Conservation (phyloP, 1,140 invertebrate species). For the Anastrepha ludens region DNA sequence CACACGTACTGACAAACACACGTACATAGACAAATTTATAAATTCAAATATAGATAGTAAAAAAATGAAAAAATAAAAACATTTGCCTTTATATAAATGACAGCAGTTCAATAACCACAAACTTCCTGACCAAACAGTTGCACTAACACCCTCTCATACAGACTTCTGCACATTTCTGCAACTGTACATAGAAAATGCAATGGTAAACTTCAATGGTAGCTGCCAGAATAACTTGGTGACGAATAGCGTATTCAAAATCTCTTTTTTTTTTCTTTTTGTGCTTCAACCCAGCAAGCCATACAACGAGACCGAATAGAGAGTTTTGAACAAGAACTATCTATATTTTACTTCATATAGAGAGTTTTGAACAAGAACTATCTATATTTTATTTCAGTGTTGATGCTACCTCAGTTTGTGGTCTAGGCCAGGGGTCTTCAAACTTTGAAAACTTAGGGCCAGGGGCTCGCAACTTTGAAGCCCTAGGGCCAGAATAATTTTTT, state of each 20-base stretch:
- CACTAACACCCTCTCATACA: neutral
- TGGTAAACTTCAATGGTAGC: neutral
- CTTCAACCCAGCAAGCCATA: neutral
- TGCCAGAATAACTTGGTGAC: neutral
- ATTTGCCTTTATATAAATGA: neutral
- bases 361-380: too few relatives aligned
- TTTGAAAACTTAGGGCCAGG: too few relatives aligned
- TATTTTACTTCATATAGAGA: too few relatives aligned
- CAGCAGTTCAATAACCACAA: slow-evolving; percentile 32
- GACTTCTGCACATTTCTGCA: neutral
- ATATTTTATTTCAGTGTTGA: too few relatives aligned
- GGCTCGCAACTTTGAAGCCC: too few relatives aligned
- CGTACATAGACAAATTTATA: neutral
- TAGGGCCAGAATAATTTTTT: too few relatives aligned
- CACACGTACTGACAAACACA: neutral
- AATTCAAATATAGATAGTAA: neutral
- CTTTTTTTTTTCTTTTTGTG: neutral
- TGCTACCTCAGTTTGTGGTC: too few relatives aligned
- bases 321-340: too few relatives aligned
- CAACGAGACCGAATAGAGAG: too few relatives aligned
- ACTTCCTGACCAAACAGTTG: neutral
- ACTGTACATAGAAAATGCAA: too few relatives aligned
- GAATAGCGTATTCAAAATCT: neutral
- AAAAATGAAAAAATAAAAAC: neutral
- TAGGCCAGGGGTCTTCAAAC: too few relatives aligned